Base-by-base conservation (phyloP, 1,140 invertebrate species). In the Coboldia fuscipes region DNA sequence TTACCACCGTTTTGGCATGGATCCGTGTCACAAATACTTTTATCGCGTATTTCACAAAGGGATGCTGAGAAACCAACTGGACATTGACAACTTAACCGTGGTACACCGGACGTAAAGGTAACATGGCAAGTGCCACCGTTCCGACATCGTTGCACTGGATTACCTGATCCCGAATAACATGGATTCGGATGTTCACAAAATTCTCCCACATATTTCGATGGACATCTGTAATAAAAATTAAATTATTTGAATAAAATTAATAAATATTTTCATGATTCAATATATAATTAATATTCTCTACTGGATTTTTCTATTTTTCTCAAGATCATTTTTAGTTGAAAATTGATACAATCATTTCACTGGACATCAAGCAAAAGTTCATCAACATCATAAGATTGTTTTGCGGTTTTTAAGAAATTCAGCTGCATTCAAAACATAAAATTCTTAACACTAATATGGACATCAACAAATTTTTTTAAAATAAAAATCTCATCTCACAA, bases 171-270 rank as follows among this genome's bases (percentile, higher is more conserved):
- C 30, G 80, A 85, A 46, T 81, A 70, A 55, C 90, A 97, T 1
- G 90, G 89, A 60, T 94, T 93, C 38, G 71, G 62, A 51, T 88
- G 72, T 49, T 94, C 80, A 50, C 90, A 97, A 60, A 85, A 93
- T 53, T 92, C 84, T 41, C 89, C 89, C 27, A 89, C 81, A 60
- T 75, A 90, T 50, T 75, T 70, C 14, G 79, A 70, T 36, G 83
- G 81, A 56, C 90, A 97, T 48, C 89, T 94, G 75, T 34, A 45
- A 51, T 44, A 47, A 38, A 39, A 35, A 42, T 18, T 36, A 31
- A 42, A 37, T 28, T 27, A 16, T 21, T 29, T 14, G 14, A 33
- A 36, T 28, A n/a, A 12, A 18, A 29, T 13, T 34, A 9, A 37
- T n/a, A 27, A 14, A 33, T 33, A 14, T 21, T 13, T 37, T 36